Evolutionary conservation across 2,888 invertebrate genomes (phyloP), one percentile per base, ranked within the genome.

Genomic region (Hyalella azteca): DNA sequence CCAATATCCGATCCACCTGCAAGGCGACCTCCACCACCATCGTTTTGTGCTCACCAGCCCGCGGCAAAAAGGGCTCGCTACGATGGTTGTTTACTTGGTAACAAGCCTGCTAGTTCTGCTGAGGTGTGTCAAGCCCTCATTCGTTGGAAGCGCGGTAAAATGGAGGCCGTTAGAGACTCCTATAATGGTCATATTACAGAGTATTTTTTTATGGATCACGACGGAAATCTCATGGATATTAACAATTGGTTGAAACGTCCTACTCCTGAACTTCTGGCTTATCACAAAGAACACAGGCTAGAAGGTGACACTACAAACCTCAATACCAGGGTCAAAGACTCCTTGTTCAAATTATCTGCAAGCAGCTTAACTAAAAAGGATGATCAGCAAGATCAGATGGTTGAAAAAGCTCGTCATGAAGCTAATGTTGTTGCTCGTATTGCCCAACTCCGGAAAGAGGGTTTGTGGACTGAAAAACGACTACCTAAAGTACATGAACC

Each of bases 341-440:
- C 78, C 26, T 80, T 77, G 50, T 80, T 81, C 59, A 79, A 50
- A 26, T 26, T 79, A n/a, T 81, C 82, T 26, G 26, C 78, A 26
- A 76, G 78, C 73, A 79, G 81, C 26, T 36, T 66, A 41, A 60
- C 45, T 22, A 54, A 49, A n/a, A 75, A 54, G 19, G 48, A 78
- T 49, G 49, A 79, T 32, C 82, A 81, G 54, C 84, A 83, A 76
- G 83, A 85, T 66, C 82, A 85, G 32, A 81, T 85, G 81, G 78
- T 83, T 32, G 82, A 85, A 32, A 83, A 80, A 40, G 82, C 82
- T 73, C 79, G 80, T 15, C 88, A 93, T 91, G 97, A 98, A 90
- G 98, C 97, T 45, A 93, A 94, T 88, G 96, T 98, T 84, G 93
- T 98, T 91, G 93, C 95, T 87, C 91, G 97, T 88, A 94, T 98